Evolutionary conservation across 2,888 invertebrate species (phyloP).

Genomic region (Eupithecia inturbata): DNA sequence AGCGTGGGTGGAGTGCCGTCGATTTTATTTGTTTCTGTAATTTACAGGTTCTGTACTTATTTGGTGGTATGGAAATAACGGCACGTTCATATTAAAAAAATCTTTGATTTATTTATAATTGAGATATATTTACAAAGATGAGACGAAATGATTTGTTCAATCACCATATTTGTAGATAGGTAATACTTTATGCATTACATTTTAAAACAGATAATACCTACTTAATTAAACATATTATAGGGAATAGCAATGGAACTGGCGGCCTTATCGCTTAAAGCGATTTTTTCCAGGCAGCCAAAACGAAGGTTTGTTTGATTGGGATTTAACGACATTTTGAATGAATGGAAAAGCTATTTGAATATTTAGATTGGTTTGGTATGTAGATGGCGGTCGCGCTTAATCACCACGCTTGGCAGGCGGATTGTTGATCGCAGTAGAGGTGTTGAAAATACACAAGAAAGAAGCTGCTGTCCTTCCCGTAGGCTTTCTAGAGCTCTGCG

Average conservation of each 20-base stretch:
- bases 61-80: constrained; percentile 17
- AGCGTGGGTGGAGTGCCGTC: constrained; percentile 30
- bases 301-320: neutral
- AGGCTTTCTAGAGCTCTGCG: too few relatives aligned
- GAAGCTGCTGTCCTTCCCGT: too few relatives aligned
- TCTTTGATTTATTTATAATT: constrained; percentile 16
- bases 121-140: constrained; percentile 13
- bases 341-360: neutral
- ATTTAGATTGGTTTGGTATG: neutral
- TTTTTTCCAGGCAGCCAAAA: too few relatives aligned
- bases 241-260: too few relatives aligned
- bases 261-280: too few relatives aligned
- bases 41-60: constrained; percentile 20
- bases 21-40: constrained; percentile 21
- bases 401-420: too few relatives aligned
- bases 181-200: too few relatives aligned
- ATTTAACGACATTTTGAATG: neutral
- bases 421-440: too few relatives aligned
- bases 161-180: neutral
- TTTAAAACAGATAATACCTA: too few relatives aligned
- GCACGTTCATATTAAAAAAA: constrained; percentile 6
- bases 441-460: too few relatives aligned
- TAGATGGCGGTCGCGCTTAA: neutral
- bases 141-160: neutral
- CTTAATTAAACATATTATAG: too few relatives aligned